Percentiles rank a stretch among this genome's conserved stretches.
Conservation (phyloP, 2,113 vertebrate genomes). For the Pygoscelis antarcticus region DNA sequence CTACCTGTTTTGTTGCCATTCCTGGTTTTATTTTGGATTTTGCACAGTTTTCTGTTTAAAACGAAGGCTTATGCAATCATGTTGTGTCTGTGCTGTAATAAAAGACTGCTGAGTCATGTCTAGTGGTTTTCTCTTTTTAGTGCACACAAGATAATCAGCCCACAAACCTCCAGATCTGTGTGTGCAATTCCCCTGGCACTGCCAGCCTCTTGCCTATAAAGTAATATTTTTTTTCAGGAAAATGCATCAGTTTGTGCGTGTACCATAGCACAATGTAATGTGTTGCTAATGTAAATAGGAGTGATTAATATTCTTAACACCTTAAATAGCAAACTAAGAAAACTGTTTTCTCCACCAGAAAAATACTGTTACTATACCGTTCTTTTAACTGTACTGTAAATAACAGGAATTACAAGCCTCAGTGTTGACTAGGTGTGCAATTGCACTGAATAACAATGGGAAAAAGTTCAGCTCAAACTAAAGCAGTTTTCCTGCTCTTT, state of each 20-base stretch:
- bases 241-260: neutral
- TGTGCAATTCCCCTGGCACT: neutral
- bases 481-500: neutral
- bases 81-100: neutral
- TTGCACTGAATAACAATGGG: neutral
- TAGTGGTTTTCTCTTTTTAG: neutral
- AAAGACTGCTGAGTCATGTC: neutral
- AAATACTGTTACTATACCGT: neutral
- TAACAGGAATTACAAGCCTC: neutral
- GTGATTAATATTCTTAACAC: neutral
- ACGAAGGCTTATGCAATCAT: neutral
- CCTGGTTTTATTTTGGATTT: neutral
- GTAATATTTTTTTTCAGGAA: neutral
- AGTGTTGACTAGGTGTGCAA: neutral
- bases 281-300: neutral
- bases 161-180: neutral
- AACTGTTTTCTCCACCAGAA: neutral
- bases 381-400: neutral
- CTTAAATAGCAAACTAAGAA: neutral
- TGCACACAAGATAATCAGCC: neutral
- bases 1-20: neutral
- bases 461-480: neutral
- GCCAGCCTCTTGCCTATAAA: rapidly evolving
- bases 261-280: neutral
- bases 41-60: neutral